Base-by-base conservation (phyloP, 2,113 vertebrate genomes). In the Pluvianellus socialis region DNA sequence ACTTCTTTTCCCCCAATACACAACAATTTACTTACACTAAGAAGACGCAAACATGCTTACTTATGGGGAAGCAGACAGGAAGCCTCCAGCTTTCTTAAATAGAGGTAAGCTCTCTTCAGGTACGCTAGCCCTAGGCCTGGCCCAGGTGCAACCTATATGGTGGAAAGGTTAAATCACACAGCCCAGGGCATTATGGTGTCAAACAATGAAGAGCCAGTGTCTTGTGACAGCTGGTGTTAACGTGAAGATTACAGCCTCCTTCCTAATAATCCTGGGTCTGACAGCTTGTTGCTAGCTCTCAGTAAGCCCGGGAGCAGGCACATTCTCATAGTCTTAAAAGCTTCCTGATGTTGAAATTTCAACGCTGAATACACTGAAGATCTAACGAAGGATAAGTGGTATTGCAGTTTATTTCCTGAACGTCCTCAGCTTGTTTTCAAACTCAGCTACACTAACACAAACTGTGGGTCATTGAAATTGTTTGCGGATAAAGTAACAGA, bases 41-140 rank as follows among this genome's bases (percentile, higher is more conserved):
- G n/a, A 44, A 62, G 33, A 3, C 21, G 23, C 73, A 93, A 44
- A 40, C 2, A 8, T 4, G 7, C 6, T 65, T 35, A 32, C 14
- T 44, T 45, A 4, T 4, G 3, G 5, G 19, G 19, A 86, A 38
- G 7, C 22, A 18, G 5, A 5, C 1, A 53, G 7, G 4, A 32
- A 86, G 28, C 63, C 76, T 6, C 11, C 33, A 61, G 26, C 33
- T 62, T 62, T 44, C 42, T 52, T 49, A 49, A 27, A 71, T 38
- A 38, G 38, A 38, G 38, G 38, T 38, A 38, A 7, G 38, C 16
- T 14, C 16, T 49, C 50, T 27, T 50, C 30, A 40, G n/a, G 24
- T 28, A 3, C 30, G 23, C 20, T 14, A n/a, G 35, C 73, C 44
- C 12, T 0, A 0, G 50, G 45, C 40, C 61, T 79, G 42, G 28